Evolutionary conservation across 2,888 invertebrate genomes (phyloP).

Genomic region (Leptogaster cylindrica): DNA sequence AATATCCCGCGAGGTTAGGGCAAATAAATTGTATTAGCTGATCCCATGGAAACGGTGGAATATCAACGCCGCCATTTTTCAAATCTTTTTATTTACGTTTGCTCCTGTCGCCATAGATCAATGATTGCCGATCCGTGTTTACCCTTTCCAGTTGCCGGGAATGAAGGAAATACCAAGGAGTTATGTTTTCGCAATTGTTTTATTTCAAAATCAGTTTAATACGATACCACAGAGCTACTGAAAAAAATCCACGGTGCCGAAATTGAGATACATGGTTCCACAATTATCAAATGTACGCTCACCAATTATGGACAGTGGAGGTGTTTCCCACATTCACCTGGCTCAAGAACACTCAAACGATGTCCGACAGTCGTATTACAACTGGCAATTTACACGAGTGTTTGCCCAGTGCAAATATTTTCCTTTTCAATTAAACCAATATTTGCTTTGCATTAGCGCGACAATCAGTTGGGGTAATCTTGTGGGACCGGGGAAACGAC

Average conservation of each 20-base stretch:
- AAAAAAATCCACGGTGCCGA: neutral
- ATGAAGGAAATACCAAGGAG: constrained; percentile 26
- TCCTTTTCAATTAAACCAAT: constrained; percentile 36
- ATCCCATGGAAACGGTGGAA: neutral
- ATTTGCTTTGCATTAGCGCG: constrained; percentile 37
- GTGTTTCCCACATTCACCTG: constrained; percentile 4
- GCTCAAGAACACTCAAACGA: constrained; percentile 11
- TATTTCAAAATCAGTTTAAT: neutral
- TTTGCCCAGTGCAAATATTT: constrained; percentile 33
- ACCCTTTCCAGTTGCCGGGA: neutral
- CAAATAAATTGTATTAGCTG: constrained; percentile 14
- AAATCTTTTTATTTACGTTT: neutral
- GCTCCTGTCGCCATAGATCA: neutral
- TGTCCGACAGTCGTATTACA: constrained; percentile 27
- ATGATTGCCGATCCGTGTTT: neutral
- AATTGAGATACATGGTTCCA: constrained; percentile 27
- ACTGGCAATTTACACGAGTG: constrained; percentile 36
- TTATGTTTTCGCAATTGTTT: constrained; percentile 5
- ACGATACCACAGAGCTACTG: constrained; percentile 8
- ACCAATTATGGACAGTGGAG: constrained; percentile 15
- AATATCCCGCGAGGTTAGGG: constrained; percentile 9
- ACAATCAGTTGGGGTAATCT: constrained; percentile 26
- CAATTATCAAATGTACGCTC: neutral
- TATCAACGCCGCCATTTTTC: constrained; percentile 3
- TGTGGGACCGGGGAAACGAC: constrained; percentile 15